These are phyloP conservation scores for Helogale parvula DNA, from an alignment of 2,113 vertebrate species.

Conservation along the genomic window DNA sequence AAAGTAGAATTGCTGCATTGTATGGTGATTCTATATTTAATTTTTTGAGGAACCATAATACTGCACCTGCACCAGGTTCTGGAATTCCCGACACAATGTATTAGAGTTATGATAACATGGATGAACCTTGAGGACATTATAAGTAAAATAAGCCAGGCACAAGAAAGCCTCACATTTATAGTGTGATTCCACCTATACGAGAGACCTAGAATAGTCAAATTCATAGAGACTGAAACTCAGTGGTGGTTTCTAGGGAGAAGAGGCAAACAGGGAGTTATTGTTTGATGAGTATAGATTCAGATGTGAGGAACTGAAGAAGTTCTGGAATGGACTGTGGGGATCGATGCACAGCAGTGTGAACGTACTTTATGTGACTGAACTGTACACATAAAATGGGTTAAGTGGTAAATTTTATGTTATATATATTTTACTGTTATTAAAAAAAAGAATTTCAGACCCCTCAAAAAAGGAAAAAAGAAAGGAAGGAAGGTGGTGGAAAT, in stretches of 20 bases:
- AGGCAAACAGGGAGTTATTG: neutral
- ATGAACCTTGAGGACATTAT: neutral
- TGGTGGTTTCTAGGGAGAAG: neutral
- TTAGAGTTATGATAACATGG: neutral
- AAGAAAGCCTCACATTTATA: neutral
- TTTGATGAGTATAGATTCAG: neutral
- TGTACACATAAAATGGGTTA: neutral
- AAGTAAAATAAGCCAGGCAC: neutral
- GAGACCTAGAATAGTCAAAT: neutral
- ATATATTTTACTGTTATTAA: neutral
- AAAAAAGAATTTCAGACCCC: neutral
- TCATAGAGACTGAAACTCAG: neutral
- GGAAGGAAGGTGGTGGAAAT: neutral
- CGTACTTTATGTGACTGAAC: neutral
- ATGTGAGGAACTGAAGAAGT: too few species aligned
- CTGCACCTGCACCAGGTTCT: neutral
- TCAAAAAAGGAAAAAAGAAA: neutral
- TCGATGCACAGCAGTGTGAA: neutral
- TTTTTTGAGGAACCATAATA: neutral
- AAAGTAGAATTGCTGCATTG: neutral
- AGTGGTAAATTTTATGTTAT: neutral
- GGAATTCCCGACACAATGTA: neutral
- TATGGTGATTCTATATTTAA: neutral
- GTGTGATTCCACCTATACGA: neutral
- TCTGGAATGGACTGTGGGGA: neutral